Base-by-base conservation (phyloP, 2,113 vertebrate genomes). In the Azemiops feae region DNA sequence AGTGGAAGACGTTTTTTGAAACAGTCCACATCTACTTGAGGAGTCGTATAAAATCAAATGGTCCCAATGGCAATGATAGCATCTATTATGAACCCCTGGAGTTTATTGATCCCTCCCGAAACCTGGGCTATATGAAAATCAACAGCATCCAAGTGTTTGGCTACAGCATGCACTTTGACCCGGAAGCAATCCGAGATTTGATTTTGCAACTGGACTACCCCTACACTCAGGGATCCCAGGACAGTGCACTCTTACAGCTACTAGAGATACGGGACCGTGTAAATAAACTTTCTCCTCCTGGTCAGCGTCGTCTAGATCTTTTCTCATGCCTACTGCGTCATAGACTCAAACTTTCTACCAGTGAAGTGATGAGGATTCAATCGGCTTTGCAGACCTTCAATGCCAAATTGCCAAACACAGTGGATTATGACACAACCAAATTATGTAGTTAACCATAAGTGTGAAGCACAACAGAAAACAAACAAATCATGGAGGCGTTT, bases 141-240 rank as follows among this genome's bases (percentile, higher is more conserved):
- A 99, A 99, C 96, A 98, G 98, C 96, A 99, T 99, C 93, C 99
- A 99, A 97, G 99, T 99, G 93, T 99, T 99, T 94, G 99, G 99
- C 96, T 99, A 99, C 97, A 99, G 99, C 98, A 99, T 99, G 99
- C 99, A 99, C 97, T 99, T 99, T 50, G 99, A 99, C 97, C 98
- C 99, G 0, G 99, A 99, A 92, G 99, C 99, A 0, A 99, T 99
- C 55, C 98, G 99, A 87, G 99, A 99, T 96, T 97, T 99, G 97
- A 99, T 99, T 94, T 97, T 99, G 94, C 99, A 99, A 96, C 97
- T 99, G 97, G 99, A 99, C 97, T 99, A 99, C 97, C 99, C 99
- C 3, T 99, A 99, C n/a, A 99, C 99, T 92, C 99, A 99, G 98
- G 99, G 99, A 91, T 99, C 99, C 43, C 99, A 99, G 97, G 99